Conservation (phyloP, 2,888 invertebrate genomes). For the Mythimna impura region DNA sequence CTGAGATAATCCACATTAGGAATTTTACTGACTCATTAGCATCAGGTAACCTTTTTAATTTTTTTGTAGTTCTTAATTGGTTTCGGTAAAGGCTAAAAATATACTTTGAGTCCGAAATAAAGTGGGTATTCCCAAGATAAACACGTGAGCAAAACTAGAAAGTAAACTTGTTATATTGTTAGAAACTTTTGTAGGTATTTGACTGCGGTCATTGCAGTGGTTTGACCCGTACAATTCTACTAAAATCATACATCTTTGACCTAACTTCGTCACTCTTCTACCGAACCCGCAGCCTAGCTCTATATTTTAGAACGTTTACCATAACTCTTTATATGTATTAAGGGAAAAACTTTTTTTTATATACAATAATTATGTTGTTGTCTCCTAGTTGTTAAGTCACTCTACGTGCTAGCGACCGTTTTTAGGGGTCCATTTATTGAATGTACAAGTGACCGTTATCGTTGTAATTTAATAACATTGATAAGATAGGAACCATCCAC, state of each 20-base stretch:
- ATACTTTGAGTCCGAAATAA: neutral
- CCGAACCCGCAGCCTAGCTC: neutral
- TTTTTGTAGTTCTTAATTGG: constrained; percentile 9
- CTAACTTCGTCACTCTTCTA: too few relatives aligned
- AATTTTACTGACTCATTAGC: constrained; percentile 9
- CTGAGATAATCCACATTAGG: constrained; percentile 8
- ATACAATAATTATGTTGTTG: too few relatives aligned
- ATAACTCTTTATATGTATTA: too few relatives aligned
- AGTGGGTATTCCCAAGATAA: constrained; percentile 1
- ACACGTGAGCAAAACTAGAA: neutral
- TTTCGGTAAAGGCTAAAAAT: neutral
- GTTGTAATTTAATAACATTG: too few relatives aligned
- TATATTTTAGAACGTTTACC: too few relatives aligned
- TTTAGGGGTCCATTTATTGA: too few relatives aligned
- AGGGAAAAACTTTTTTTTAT: too few relatives aligned
- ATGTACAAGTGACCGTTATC: too few relatives aligned
- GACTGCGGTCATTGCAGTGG: neutral
- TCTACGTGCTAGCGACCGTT: too few relatives aligned
- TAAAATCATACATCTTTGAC: neutral
- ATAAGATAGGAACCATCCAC: too few relatives aligned
- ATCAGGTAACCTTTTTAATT: constrained; percentile 6
- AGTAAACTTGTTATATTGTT: neutral
- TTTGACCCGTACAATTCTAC: neutral
- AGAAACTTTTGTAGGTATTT: neutral
- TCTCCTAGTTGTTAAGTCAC: too few relatives aligned